Evolutionary conservation across 2,888 invertebrate species (phyloP).

Genomic region (Chaetogeoica ovagalla): DNA sequence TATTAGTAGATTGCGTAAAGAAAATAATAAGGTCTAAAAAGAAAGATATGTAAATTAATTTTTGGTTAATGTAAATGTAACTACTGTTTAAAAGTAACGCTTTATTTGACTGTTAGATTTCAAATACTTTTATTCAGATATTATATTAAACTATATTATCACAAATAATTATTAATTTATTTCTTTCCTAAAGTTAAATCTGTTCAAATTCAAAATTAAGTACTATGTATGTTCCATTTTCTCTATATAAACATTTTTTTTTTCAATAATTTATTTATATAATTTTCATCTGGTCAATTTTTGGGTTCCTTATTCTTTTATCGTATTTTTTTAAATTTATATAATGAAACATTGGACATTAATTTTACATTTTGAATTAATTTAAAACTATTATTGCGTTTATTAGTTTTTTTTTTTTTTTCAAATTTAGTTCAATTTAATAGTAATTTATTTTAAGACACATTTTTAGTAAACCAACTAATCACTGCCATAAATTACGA

Average conservation of each 20-base stretch:
- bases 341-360: conserved; percentile 6
- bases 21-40: conserved; percentile 26
- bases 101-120: background rate
- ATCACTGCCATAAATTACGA: conserved; percentile 51
- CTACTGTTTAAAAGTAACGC: conserved; percentile 21
- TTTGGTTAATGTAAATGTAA: background rate
- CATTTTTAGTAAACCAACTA: conserved; percentile 35
- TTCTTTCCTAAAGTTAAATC: conserved; percentile 10
- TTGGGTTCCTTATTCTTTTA: conserved; percentile 47
- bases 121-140: conserved; percentile 9
- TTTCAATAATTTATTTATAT: conserved; percentile 22
- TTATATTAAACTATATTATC: background rate
- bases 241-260: conserved; percentile 9
- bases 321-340: too few relatives aligned
- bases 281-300: conserved; percentile 48
- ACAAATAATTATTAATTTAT: background rate
- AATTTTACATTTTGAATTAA: conserved; percentile 46
- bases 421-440: conserved; percentile 50
- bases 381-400: conserved; percentile 43
- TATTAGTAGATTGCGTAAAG: background rate
- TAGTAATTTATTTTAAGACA: conserved; percentile 41
- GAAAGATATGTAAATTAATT: background rate
- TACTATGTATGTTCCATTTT: conserved; percentile 14
- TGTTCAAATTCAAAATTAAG: conserved; percentile 19
- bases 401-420: conserved; percentile 38